These are phyloP conservation scores for Cottus gobio DNA, from an alignment of 2,113 vertebrate species.

Conservation along the genomic window DNA sequence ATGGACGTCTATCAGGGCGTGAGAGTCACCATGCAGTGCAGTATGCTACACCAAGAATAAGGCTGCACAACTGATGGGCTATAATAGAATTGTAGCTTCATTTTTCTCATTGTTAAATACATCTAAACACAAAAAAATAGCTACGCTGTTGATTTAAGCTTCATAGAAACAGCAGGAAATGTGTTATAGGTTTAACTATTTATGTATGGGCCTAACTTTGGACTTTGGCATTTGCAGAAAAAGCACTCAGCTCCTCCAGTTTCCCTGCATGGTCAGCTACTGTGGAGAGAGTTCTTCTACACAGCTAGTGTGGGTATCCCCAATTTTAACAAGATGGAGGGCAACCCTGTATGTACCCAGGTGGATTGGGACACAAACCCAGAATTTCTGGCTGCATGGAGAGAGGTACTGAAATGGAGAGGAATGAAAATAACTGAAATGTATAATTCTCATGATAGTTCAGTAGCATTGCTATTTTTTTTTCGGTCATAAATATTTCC, in stretches of 20 bases:
- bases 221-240: slow-evolving; percentile 60
- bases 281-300: slow-evolving; percentile 87
- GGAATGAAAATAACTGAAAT: not conserved
- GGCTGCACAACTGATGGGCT: not conserved
- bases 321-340: slow-evolving; percentile 81
- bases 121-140: not conserved
- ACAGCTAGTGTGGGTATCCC: slow-evolving; percentile 75
- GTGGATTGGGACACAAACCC: slow-evolving; percentile 33
- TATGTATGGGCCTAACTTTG: not conserved
- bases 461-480: not conserved
- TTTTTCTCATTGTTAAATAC: not conserved
- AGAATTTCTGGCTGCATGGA: slow-evolving; percentile 75
- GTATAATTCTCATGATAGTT: not conserved
- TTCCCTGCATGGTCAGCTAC: slow-evolving; percentile 84
- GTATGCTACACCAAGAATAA: not conserved
- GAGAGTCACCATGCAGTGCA: slow-evolving; percentile 25
- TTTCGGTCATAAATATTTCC: not conserved
- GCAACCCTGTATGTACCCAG: slow-evolving; percentile 78
- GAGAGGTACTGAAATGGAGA: slow-evolving; percentile 64
- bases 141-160: not conserved
- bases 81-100: not conserved
- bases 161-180: not conserved
- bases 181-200: not conserved
- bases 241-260: slow-evolving; percentile 83
- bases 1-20: slow-evolving; percentile 79